phyloP scores from a whole-genome alignment of 2,888 invertebrate species.

The Microctonus hyperodae region DNA sequence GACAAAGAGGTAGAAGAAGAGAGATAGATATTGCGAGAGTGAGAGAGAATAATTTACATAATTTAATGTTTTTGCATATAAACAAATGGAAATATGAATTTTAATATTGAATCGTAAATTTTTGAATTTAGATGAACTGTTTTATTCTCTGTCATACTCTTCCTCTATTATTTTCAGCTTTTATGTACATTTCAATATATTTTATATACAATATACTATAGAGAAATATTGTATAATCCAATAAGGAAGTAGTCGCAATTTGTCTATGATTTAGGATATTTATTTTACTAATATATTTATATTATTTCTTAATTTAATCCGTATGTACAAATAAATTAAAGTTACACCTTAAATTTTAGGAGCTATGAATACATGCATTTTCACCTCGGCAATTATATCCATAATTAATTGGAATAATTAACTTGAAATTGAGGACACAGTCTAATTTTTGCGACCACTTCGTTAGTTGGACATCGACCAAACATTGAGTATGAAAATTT shows the following conservation, averaged over 20 bases:
- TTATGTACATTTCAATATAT: not conserved
- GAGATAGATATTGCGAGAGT: constrained; percentile 4
- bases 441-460: constrained; percentile 26
- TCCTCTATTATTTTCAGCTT: not conserved
- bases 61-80: constrained; percentile 15
- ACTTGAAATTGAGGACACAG: constrained; percentile 15
- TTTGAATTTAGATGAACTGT: constrained; percentile 13
- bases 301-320: not conserved
- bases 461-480: constrained; percentile 24
- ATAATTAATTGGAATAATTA: constrained; percentile 24
- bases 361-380: constrained; percentile 23
- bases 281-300: not conserved
- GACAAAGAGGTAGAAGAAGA: constrained; percentile 1
- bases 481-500: constrained; percentile 6
- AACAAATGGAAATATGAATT: constrained; percentile 23
- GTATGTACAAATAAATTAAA: constrained; percentile 9
- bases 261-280: not conserved
- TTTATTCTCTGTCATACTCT: not conserved
- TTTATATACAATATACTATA: not conserved
- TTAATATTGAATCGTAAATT: constrained; percentile 11
- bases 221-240: not conserved
- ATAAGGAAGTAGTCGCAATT: constrained; percentile 22
- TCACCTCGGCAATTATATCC: constrained; percentile 22
- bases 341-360: constrained; percentile 14
- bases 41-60: not conserved